Conservation (phyloP, 2,888 invertebrate genomes). For the Cephus sareptanus region DNA sequence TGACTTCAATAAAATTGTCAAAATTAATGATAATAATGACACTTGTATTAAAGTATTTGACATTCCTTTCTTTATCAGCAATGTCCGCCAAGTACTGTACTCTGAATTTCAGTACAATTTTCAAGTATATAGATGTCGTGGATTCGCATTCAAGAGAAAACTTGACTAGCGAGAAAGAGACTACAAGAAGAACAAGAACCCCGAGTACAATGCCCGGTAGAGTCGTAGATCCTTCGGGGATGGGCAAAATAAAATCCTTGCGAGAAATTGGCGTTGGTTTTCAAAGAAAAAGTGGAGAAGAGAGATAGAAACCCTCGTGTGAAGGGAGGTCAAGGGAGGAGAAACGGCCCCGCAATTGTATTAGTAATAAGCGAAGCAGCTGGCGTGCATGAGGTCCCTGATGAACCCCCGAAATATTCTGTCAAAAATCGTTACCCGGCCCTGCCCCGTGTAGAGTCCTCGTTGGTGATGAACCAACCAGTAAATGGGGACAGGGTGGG, state of each 20-base stretch:
- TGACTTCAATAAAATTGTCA: not conserved
- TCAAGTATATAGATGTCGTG: not conserved
- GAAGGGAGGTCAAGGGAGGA: not conserved
- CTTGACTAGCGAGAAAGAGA: not conserved
- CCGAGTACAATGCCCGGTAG: not conserved
- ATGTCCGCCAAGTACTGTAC: not conserved
- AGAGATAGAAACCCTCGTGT: not conserved
- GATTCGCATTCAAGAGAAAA: not conserved
- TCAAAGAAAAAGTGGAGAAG: not conserved
- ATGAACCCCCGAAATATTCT: conserved; percentile 27
- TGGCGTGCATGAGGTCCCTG: conserved; percentile 6
- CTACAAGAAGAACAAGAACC: not conserved
- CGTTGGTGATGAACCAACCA: not conserved
- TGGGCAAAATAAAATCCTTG: not conserved
- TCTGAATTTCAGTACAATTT: not conserved
- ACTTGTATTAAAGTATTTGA: not conserved
- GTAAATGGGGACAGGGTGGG: not conserved
- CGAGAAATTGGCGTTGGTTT: not conserved
- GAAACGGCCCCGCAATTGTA: not conserved
- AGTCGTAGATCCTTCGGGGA: not conserved
- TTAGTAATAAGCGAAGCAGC: not conserved
- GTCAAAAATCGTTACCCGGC: conserved; percentile 30
- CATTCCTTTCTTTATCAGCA: not conserved
- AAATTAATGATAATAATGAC: not conserved
- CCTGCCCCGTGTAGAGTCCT: conserved; percentile 18